Base-by-base conservation (phyloP, 2,888 invertebrate genomes). In the Parnassius mnemosyne region DNA sequence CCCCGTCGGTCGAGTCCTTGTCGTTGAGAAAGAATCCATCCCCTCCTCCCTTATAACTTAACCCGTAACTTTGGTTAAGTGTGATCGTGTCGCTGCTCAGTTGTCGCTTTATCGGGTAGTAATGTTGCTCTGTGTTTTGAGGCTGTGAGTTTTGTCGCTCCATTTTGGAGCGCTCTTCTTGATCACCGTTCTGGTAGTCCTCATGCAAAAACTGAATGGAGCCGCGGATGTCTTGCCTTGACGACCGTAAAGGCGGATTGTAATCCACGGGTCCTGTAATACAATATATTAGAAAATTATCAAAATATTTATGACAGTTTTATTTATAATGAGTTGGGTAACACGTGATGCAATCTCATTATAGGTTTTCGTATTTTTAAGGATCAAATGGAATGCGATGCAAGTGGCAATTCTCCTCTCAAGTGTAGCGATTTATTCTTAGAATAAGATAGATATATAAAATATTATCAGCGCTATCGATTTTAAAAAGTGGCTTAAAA, bases 181-280 rank as follows among this genome's bases (percentile, higher is more conserved):
- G 76, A 7, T 75, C 68, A 47, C 89, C 89, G 73, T 90, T 89
- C 61, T 84, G 85, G 69, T 72, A 84, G 69, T 93, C 93, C 53
- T 92, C 94, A 80, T 95, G 95, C 76, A 94, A 94, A 72, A 95
- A 84, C 77, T 94, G 94, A 66, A 95, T 88, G 25, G 95, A 94
- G 68, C 95, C 94, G 67, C 94, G 92, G 53, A 95, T 95, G 86
- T 96, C 96, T 71, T 96, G 95, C 47, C 95, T 92, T 51, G 95
- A 94, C 11, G 96, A 95, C 58, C 96, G 93, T 1, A 95, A 92
- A 0, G 95, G 94, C 46, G 94, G 92, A 60, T 95, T 94, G 66
- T 95, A 94, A 73, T 95, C 95, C 50, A 93, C 72, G 0, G 90
- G 92, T 66, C 85, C 92, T 92, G 80, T 0, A 25, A 34, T 7